Base-by-base conservation (phyloP, 2,888 invertebrate genomes). In the Dasypolia templi region DNA sequence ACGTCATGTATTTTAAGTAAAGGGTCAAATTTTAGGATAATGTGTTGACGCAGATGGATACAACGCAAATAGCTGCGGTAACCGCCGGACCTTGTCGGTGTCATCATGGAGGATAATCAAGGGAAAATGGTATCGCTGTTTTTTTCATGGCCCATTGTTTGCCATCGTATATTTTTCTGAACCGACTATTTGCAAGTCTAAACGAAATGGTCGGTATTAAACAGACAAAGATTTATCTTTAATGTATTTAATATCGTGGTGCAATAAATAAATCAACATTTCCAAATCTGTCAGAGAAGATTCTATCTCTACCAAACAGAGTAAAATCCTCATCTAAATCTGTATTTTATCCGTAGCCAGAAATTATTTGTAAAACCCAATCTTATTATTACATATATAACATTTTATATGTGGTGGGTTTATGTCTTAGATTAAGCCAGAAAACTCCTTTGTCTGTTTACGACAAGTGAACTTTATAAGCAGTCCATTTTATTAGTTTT, bases 11-110 rank as follows among this genome's bases (percentile, higher is more conserved):
- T 91, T 92, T 90, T 90, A 89, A 87, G 88, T 77, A 87, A 89
- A 91, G 90, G 92, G 91, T 91, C 86, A 87, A 90, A 89, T 88
- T 87, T 88, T 87, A 91, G 93, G 93, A 92, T 93, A 93, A 93
- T 93, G 92, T 88, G 91, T 88, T 86, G 89, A 89, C 86, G 88
- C 86, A 89, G 89, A 80, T 87, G 86, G 88, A 76, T 77, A 82
- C 81, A 87, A 91, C 92, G 87, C 85, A 93, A 93, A 93, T 93
- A 93, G 90, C 90, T 78, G 77, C 86, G 87, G 83, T 88, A 89
- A 86, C 86, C 86, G 89, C 81, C 87, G 86, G 84, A 75, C 83
- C 88, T 86, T 86, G 82, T 79, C 88, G 87, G 64, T 87, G 87
- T 90, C 91, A 89, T 89, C 90, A 90, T 86, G 84, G 84, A 86